Evolutionary conservation across 2,888 invertebrate species (phyloP), one percentile per base, ranked within the genome.

Genomic region (Drosophila vallismaia): DNA sequence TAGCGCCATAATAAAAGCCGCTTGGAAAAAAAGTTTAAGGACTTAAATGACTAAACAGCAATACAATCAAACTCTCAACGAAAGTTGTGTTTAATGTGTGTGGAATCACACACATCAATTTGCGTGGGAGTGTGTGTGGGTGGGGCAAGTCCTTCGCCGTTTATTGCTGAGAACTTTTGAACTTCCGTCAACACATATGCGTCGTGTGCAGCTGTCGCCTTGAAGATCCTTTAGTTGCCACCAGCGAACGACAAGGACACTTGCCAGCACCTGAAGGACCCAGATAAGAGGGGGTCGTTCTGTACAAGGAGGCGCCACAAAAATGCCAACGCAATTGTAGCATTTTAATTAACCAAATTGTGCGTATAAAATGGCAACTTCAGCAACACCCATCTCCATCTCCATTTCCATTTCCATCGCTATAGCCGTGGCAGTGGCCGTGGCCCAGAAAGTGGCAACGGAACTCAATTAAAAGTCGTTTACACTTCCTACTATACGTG

Each of bases 271-370:
- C 56, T 48, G 31, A 29, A 75, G 45, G 42, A 48, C 52, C 58
- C 64, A 38, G 68, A 36, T 52, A 58, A 54, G 66, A 42, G 46
- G 52, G 45, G 60, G 33, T 42, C 19, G 40, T 19, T 42, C 14
- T 42, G 14, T 42, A 8, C 40, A 57, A 68, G 28, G 42, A 38
- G 58, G 56, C 49, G 52, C 46, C 55, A 71, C 76, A 68, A 70
- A 86, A 81, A 72, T 81, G 77, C 73, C 76, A 77, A 75, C 83
- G 70, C 78, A 86, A 88, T 86, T 83, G 84, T 76, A 76, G 68
- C 74, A 68, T 85, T 88, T 88, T 85, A 88, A 85, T 85, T 88
- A 86, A 83, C 88, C 80, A 85, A 85, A 88, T 88, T 85, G 88
- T 75, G 69, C 67, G 72, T 53, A 64, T 53, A 67, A 78, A 79